Conservation (phyloP, 1,140 invertebrate species). For the Plutomurus gul region DNA sequence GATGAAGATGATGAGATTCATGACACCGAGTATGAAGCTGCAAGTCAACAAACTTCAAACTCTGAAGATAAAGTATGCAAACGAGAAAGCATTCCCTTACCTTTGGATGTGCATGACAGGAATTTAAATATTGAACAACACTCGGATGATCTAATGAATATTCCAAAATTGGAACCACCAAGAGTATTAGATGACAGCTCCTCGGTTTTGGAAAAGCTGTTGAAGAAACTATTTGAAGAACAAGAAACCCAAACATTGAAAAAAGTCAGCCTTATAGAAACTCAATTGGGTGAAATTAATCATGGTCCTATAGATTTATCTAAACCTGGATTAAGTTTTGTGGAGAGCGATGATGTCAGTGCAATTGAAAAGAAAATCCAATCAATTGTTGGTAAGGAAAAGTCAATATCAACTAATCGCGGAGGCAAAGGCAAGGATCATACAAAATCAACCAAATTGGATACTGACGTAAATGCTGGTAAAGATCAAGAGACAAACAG, state of each 20-base stretch:
- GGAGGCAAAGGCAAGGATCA: not conserved
- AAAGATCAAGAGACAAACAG: not conserved
- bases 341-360: not conserved
- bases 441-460: not conserved
- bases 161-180: not conserved
- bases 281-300: not conserved
- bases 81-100: not conserved
- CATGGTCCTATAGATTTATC: not conserved
- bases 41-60: not conserved
- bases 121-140: not conserved
- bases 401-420: not conserved
- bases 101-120: not conserved
- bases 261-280: not conserved
- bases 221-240: conserved; percentile 49
- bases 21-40: not conserved
- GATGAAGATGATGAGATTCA: no score
- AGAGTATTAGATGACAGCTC: not conserved
- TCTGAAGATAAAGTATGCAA: not conserved
- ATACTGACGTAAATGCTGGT: not conserved
- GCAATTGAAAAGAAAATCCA: not conserved
- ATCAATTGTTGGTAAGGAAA: not conserved
- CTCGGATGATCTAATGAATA: not conserved
- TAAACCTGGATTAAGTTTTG: conserved; percentile 3
- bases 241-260: conserved; percentile 28
- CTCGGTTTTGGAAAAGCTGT: conserved; percentile 39